Base-by-base conservation (phyloP, 2,888 invertebrate species). In the Pristionchus exspectatus region DNA sequence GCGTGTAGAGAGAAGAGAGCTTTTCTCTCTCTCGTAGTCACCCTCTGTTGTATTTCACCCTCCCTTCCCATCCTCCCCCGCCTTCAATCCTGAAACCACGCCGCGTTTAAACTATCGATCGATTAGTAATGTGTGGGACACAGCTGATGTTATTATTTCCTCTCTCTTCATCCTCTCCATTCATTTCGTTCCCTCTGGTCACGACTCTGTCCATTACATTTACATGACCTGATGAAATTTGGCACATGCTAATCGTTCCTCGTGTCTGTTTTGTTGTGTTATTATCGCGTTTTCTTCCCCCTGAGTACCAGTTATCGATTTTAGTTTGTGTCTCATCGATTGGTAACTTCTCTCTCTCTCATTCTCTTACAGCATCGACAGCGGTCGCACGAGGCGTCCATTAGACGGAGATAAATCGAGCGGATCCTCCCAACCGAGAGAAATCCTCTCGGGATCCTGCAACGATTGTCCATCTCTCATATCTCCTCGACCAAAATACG, bases 361-460 rank as follows among this genome's bases (percentile, higher is more conserved):
- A 9, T 27, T 69, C 72, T 16, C 12, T 27, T 69, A 1, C 72
- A 72, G 72, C 72, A 12, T 72, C 72, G 14, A 27, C 72, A 72
- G 30, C 33, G 30, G 72, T 33, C 72, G 72, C 72, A 33, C 33
- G 72, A 72, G 72, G 72, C 72, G 72, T 27, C 72, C 30, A 33
- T 33, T 72, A 18, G 18, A 33, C 33, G 72, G 72, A 30, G 12
- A 18, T 33, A 30, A 33, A n/a, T 72, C 33, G 50, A 18, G 77
- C 38, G 77, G 77, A 77, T 44, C 77, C 77, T 77, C 44, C 77
- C 77, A 18, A 27, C 77, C 44, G 77, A 77, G 77, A 77, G 44
- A 21, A 50, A n/a, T 14, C 21, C 50, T 44, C 77, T 77, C 77
- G 77, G 77, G 50, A 77, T 44, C 77, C 77, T n/a, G 77, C 77